Conservation (phyloP, 2,113 vertebrate genomes). For the Calonectris borealis region DNA sequence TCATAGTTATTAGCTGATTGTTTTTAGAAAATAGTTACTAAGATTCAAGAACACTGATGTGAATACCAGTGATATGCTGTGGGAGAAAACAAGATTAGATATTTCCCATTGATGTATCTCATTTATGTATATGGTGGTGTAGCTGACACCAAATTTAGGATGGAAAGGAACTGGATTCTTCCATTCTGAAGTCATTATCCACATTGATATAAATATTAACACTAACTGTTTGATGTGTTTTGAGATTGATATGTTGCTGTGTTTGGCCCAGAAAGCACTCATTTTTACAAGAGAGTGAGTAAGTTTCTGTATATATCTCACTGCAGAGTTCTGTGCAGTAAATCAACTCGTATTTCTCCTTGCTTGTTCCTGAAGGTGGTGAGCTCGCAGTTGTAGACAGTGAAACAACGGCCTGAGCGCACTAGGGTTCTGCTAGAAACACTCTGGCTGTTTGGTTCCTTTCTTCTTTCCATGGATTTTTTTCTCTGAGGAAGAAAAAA, state of each 20-base stretch:
- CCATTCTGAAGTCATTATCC: constrained; percentile 53
- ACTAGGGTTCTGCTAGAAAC: constrained; percentile 33
- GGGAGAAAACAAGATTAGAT: not conserved
- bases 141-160: not conserved
- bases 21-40: not conserved
- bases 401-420: constrained; percentile 33
- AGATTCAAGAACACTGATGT: not conserved
- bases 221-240: not conserved
- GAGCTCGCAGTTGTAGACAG: constrained; percentile 51
- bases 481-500: constrained; percentile 28
- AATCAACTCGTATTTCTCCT: constrained; percentile 61
- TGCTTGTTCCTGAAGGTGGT: constrained; percentile 42
- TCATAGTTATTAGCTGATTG: not conserved
- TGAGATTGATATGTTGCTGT: constrained; percentile 57
- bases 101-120: not conserved
- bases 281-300: constrained; percentile 57
- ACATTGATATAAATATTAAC: constrained; percentile 60
- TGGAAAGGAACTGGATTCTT: constrained; percentile 12
- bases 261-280: constrained; percentile 31
- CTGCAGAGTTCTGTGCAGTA: constrained; percentile 15
- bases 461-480: constrained; percentile 23
- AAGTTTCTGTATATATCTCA: constrained; percentile 55
- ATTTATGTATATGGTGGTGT: not conserved
- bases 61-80: not conserved
- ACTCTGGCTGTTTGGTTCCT: not conserved